These are phyloP conservation scores for Chaenocephalus aceratus DNA, from an alignment of 2,113 vertebrate genomes.

Conservation along the genomic window DNA sequence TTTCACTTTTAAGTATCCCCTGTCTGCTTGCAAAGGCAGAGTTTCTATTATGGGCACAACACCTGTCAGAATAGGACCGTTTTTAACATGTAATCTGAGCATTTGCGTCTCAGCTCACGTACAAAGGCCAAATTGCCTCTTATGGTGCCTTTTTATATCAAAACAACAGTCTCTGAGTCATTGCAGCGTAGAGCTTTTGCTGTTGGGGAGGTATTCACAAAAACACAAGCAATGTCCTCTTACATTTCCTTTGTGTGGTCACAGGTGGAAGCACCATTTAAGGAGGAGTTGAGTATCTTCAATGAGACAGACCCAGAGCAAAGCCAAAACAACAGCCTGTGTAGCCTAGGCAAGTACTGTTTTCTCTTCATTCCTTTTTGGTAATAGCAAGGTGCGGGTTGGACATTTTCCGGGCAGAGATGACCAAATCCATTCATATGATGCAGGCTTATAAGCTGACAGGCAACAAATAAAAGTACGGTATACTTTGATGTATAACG, in stretches of 20 bases:
- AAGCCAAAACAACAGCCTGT: constrained; percentile 41
- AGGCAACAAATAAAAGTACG: too few relatives aligned
- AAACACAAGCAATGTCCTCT: constrained; percentile 22
- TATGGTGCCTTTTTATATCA: constrained; percentile 48
- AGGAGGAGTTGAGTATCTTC: constrained; percentile 43
- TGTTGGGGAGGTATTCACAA: constrained; percentile 30
- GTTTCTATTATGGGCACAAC: constrained; percentile 38
- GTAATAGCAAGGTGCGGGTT: constrained; percentile 21
- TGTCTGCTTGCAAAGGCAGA: constrained; percentile 10
- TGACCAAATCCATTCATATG: constrained; percentile 26
- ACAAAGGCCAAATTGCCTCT: constrained; percentile 68
- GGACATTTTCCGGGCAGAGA: constrained; percentile 33
- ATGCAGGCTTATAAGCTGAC: constrained; percentile 18
- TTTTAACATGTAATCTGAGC: constrained; percentile 44
- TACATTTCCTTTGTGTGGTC: constrained; percentile 9
- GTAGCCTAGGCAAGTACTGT: constrained; percentile 19
- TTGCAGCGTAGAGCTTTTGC: constrained; percentile 10
- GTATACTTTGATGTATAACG: constrained; percentile 16
- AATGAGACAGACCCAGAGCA: constrained; percentile 35
- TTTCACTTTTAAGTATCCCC: constrained; percentile 54
- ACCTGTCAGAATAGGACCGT: constrained; percentile 28
- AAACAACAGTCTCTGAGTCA: constrained; percentile 58
- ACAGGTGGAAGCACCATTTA: constrained; percentile 37
- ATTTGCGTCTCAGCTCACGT: constrained; percentile 42
- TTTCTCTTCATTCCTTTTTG: constrained; percentile 6